These are phyloP conservation scores for Metellina segmentata DNA, from an alignment of 2,888 invertebrate genomes.

Conservation along the genomic window DNA sequence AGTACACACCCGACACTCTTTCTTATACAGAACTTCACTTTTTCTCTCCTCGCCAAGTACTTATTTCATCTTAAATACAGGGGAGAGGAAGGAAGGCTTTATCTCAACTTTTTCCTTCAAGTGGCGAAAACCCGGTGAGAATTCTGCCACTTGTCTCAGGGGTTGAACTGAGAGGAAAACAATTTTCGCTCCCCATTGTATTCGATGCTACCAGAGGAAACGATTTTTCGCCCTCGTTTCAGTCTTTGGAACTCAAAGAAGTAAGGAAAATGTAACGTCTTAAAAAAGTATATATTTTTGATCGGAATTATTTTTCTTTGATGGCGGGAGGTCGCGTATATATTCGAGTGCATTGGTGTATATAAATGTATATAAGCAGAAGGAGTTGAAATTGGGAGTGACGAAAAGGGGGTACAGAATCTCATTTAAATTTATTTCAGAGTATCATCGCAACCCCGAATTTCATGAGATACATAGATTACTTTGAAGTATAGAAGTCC, in stretches of 20 bases:
- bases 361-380: too few species aligned
- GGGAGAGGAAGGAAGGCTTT: background rate
- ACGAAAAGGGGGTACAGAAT: too few species aligned
- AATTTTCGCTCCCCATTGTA: conserved; percentile 24
- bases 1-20: background rate
- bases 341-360: too few species aligned
- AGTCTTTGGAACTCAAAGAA: background rate
- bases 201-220: conserved; percentile 23
- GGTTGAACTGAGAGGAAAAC: conserved; percentile 27
- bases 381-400: too few species aligned
- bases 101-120: background rate
- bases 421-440: too few species aligned
- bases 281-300: background rate
- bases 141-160: conserved; percentile 46
- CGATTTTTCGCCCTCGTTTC: conserved; percentile 25
- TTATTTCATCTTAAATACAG: conserved; percentile 21
- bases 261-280: background rate
- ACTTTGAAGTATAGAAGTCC: too few species aligned
- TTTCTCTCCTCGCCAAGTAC: background rate
- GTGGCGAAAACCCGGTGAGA: conserved; percentile 22
- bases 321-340: too few species aligned
- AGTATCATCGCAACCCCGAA: too few species aligned
- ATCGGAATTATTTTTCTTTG: too few species aligned
- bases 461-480: too few species aligned
- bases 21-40: background rate